Evolutionary conservation across 2,888 invertebrate species (phyloP).

Genomic region (Platypus cylindrus): DNA sequence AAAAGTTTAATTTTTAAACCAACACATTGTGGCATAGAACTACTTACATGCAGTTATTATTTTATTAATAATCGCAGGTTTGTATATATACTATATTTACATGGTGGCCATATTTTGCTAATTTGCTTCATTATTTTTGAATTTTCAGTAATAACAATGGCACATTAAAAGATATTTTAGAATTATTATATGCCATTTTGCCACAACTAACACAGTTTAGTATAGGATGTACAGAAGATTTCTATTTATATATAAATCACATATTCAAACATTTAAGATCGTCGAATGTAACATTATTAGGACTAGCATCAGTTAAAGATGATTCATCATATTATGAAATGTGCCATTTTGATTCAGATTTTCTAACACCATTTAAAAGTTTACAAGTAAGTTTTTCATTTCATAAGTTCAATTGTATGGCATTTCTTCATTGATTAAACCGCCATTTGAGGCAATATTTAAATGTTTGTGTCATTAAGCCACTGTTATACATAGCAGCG

Average conservation of each 20-base stretch:
- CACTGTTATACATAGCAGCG: too few relatives aligned
- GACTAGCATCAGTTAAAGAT: conserved; percentile 60
- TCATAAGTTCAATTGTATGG: conserved; percentile 29
- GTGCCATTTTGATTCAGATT: conserved; percentile 40
- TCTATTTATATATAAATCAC: conserved; percentile 28
- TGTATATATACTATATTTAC: not conserved
- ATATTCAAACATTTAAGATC: conserved; percentile 33
- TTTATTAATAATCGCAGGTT: not conserved
- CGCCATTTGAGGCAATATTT: too few relatives aligned
- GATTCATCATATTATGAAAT: conserved; percentile 53
- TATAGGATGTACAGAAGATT: conserved; percentile 33
- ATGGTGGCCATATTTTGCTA: conserved; percentile 12
- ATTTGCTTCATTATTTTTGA: not conserved
- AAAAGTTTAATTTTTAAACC: conserved; percentile 32
- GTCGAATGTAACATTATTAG: conserved; percentile 46
- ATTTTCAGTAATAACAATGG: conserved; percentile 9
- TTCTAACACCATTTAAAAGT: conserved; percentile 46
- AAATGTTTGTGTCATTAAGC: too few relatives aligned
- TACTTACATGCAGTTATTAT: conserved; percentile 10
- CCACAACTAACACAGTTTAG: conserved; percentile 29
- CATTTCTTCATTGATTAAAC: too few relatives aligned
- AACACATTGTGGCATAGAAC: conserved; percentile 31
- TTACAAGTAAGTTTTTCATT: conserved; percentile 38
- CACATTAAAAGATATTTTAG: conserved; percentile 17
- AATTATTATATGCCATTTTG: conserved; percentile 23